A percentile compares a stretch with the other conserved stretches of the same genome.
phyloP scores from a whole-genome alignment of 2,113 vertebrate species.

The Dicentrarchus labrax region DNA sequence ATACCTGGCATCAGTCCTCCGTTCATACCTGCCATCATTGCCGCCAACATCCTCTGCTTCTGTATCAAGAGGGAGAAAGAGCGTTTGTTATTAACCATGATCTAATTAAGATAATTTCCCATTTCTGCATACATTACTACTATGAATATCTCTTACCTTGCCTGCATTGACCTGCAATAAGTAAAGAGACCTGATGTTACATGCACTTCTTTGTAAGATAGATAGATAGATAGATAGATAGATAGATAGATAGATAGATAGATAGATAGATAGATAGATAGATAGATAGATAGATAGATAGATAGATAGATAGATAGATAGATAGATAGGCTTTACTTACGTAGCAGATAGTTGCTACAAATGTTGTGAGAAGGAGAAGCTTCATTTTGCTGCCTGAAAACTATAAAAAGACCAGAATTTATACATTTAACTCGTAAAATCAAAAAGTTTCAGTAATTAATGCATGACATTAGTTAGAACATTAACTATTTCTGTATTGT shows the following conservation, averaged over 20 bases:
- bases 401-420: not conserved
- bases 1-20: slow-evolving; percentile 46
- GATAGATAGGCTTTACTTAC: slow-evolving; percentile 59
- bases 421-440: not conserved
- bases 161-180: slow-evolving; percentile 71
- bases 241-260: slow-evolving; percentile 8
- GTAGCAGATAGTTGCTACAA: slow-evolving; percentile 52
- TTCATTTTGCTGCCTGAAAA: slow-evolving; percentile 68
- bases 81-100: not conserved
- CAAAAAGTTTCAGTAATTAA: not conserved
- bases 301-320: no score
- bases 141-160: slow-evolving; percentile 67
- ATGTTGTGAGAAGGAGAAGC: slow-evolving; percentile 55
- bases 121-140: not conserved
- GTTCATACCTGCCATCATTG: slow-evolving; percentile 53
- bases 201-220: slow-evolving; percentile 7
- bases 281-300: not conserved
- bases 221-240: slow-evolving; percentile 22
- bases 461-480: not conserved
- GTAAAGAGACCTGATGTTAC: slow-evolving; percentile 30
- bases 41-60: slow-evolving; percentile 68
- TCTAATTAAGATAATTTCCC: not conserved
- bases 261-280: slow-evolving; percentile 6
- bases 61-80: slow-evolving; percentile 34
- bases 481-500: not conserved